Evolutionary conservation across 2,797 vertebrate species (phyloP).

Genomic region (Thunnus albacares): DNA sequence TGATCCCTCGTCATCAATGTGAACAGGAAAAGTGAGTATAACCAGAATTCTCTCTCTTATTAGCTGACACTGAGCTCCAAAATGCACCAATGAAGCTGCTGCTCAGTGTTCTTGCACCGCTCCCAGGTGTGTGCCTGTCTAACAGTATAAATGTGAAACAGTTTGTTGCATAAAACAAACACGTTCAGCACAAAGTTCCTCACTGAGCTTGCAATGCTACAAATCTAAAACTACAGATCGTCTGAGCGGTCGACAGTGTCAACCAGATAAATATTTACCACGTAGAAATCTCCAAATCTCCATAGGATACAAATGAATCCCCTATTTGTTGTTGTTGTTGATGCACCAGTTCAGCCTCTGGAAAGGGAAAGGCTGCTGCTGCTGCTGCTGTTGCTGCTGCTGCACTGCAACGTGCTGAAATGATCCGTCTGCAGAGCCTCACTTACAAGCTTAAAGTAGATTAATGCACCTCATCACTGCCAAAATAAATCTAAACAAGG

Average conservation of each 20-base stretch:
- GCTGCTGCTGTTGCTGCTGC: too few relatives aligned
- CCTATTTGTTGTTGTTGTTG: neutral
- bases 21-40: neutral
- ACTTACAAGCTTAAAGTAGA: neutral
- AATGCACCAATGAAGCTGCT: neutral
- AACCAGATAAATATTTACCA: neutral
- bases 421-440: neutral
- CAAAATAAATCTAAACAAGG: conserved; percentile 16
- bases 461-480: conserved; percentile 26
- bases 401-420: neutral
- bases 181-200: conserved; percentile 31
- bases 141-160: conserved; percentile 32
- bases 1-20: too few relatives aligned
- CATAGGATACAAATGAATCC: too few relatives aligned
- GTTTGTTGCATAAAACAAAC: neutral
- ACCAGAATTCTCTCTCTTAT: neutral
- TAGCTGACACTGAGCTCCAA: neutral
- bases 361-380: neutral
- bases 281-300: neutral
- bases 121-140: conserved; percentile 1
- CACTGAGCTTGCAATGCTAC: neutral
- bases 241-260: neutral
- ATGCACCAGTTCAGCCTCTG: neutral
- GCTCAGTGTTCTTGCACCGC: neutral
- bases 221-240: neutral